A percentile compares a stretch with the other conserved stretches of the same genome.
phyloP scores from a whole-genome alignment of 1,140 invertebrate species.

The Telenomus remus region DNA sequence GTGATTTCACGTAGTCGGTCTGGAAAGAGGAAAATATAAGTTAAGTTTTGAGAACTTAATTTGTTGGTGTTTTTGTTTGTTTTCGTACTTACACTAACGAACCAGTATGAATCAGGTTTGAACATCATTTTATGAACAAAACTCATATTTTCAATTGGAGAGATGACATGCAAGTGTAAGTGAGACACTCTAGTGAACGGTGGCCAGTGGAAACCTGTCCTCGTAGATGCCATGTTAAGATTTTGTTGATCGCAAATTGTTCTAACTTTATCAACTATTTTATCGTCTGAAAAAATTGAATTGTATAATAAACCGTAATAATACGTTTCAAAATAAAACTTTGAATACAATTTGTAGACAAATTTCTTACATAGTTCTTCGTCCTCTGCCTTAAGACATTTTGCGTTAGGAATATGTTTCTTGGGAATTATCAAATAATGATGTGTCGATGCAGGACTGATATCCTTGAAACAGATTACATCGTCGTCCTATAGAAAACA shows the following conservation, averaged over 20 bases:
- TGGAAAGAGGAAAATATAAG: constrained; percentile 36
- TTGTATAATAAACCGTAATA: too few species aligned
- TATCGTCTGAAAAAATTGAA: constrained; percentile 79
- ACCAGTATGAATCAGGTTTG: constrained; percentile 86
- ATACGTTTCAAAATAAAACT: too few species aligned
- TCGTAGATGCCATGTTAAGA: constrained; percentile 76
- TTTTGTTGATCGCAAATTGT: constrained; percentile 76
- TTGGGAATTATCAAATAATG: constrained; percentile 89
- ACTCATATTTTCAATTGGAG: constrained; percentile 85
- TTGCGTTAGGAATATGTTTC: constrained; percentile 84
- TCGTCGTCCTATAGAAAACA: constrained; percentile 83
- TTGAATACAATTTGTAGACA: not conserved
- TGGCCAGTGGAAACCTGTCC: constrained; percentile 93
- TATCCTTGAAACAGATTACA: constrained; percentile 87
- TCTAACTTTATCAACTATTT: constrained; percentile 78
- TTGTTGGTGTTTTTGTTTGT: constrained; percentile 1
- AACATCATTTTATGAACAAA: constrained; percentile 83
- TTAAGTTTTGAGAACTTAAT: not conserved
- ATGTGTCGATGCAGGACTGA: constrained; percentile 86
- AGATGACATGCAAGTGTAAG: constrained; percentile 91
- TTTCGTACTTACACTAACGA: constrained; percentile 83
- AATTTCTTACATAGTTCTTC: constrained; percentile 79
- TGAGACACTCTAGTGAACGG: constrained; percentile 90
- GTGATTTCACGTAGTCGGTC: constrained; percentile 71
- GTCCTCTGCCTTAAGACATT: constrained; percentile 80